These are phyloP conservation scores for Drosophila pseudotakahashii DNA, from an alignment of 2,888 invertebrate species.

Conservation along the genomic window DNA sequence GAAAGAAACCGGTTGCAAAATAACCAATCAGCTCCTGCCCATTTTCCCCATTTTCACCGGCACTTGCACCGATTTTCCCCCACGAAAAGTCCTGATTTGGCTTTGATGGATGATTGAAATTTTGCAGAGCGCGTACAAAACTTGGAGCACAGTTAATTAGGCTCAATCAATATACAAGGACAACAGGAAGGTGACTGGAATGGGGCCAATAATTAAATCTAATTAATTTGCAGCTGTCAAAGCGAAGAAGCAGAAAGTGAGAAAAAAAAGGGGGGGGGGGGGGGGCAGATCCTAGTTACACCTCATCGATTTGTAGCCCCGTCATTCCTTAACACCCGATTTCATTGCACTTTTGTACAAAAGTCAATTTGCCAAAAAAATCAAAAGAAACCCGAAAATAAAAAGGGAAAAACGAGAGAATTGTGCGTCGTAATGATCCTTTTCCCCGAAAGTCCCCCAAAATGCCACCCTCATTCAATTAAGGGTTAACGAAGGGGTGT, in stretches of 20 bases:
- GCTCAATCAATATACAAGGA: constrained; percentile 66
- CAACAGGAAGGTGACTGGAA: constrained; percentile 25
- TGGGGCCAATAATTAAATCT: constrained; percentile 71
- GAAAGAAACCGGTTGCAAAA: constrained; percentile 26
- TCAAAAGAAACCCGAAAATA: constrained; percentile 8
- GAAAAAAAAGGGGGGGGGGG: neutral
- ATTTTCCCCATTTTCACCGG: neutral
- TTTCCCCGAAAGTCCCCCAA: constrained; percentile 10
- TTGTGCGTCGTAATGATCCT: constrained; percentile 73
- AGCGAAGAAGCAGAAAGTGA: constrained; percentile 31
- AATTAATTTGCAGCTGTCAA: constrained; percentile 78
- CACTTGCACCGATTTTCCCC: neutral
- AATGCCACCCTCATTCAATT: constrained; percentile 46
- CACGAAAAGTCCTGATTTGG: constrained; percentile 28
- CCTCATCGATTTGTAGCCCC: constrained; percentile 74
- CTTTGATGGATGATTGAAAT: constrained; percentile 75
- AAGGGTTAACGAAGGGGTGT: constrained; percentile 31
- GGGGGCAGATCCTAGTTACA: constrained; percentile 27
- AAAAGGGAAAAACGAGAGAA: neutral
- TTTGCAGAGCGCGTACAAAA: constrained; percentile 67
- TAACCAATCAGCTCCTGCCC: constrained; percentile 9
- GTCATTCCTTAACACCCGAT: constrained; percentile 50
- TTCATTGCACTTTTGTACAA: constrained; percentile 43
- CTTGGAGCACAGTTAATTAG: constrained; percentile 78
- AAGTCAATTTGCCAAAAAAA: constrained; percentile 74